Conservation (phyloP, 2,797 vertebrate genomes). For the Cyclopterus lumpus region DNA sequence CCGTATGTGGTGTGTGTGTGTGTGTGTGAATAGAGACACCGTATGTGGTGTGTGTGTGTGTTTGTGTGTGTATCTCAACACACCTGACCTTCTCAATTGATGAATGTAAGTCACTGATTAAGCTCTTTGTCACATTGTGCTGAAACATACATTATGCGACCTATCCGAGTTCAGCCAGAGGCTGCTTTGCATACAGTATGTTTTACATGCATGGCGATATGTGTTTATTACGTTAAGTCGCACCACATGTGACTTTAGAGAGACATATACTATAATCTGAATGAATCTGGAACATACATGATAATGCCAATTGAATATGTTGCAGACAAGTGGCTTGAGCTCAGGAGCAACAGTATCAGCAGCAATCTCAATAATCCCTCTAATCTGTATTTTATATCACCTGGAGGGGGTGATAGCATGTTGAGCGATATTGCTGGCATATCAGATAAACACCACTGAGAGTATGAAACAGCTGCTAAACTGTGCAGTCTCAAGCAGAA, state of each 20-base stretch:
- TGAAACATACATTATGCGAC: not conserved
- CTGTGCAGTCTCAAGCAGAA: slow-evolving; percentile 47
- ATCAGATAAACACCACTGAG: slow-evolving; percentile 52
- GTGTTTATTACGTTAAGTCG: not conserved
- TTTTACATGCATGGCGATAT: not conserved
- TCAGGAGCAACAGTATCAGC: slow-evolving; percentile 20
- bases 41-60: not conserved
- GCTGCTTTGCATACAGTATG: not conserved
- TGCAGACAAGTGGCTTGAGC: slow-evolving; percentile 8
- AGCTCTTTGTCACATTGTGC: not conserved
- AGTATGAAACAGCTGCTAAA: slow-evolving; percentile 50
- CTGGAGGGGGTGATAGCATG: slow-evolving; percentile 21
- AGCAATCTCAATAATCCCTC: slow-evolving; percentile 42
- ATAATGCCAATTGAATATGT: slow-evolving; percentile 1
- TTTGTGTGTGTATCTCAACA: slow-evolving; percentile 15
- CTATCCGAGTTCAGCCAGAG: not conserved
- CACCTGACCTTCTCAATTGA: slow-evolving; percentile 15
- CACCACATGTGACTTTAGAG: not conserved
- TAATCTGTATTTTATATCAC: slow-evolving; percentile 49
- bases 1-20: not conserved
- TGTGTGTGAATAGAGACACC: slow-evolving; percentile 3
- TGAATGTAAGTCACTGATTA: not conserved
- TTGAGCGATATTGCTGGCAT: slow-evolving; percentile 36
- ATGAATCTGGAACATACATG: slow-evolving; percentile 11
- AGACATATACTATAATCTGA: slow-evolving; percentile 11